Conservation (phyloP, 2,797 vertebrate species). For the Gastrophryne carolinensis region DNA sequence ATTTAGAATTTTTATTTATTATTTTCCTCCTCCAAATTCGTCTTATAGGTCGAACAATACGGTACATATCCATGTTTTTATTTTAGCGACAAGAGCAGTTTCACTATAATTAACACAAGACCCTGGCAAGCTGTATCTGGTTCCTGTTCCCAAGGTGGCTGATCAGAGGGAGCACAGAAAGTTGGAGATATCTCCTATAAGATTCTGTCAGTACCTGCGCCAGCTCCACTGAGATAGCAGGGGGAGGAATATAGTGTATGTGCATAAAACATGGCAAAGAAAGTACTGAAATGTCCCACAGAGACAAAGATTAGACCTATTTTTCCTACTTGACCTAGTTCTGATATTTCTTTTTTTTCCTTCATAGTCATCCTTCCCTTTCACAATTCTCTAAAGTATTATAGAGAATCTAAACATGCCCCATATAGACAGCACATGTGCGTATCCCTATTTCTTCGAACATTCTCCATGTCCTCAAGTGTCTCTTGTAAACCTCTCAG, state of each 20-base stretch:
- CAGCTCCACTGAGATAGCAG: neutral
- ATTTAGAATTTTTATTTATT: no score
- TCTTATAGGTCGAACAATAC: no score
- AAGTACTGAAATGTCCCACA: neutral
- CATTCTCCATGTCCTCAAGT: slow-evolving; percentile 20
- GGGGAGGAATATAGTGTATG: neutral
- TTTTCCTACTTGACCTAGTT: neutral
- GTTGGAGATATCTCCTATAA: neutral
- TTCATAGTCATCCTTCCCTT: neutral
- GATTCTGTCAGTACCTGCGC: neutral
- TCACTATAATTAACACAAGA: neutral
- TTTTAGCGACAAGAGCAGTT: no score
- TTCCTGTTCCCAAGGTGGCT: neutral
- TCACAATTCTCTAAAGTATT: neutral
- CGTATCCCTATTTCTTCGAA: neutral
- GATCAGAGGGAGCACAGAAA: neutral
- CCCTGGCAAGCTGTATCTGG: neutral
- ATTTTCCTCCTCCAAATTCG: no score
- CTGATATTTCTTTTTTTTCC: neutral
- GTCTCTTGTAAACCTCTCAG: slow-evolving; percentile 27
- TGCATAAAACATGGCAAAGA: neutral
- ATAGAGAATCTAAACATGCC: slow-evolving; percentile 21
- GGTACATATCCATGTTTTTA: no score
- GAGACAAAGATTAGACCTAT: neutral
- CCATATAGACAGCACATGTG: neutral